Base-by-base conservation (phyloP, 2,113 vertebrate species). In the Hepsetus odoe region DNA sequence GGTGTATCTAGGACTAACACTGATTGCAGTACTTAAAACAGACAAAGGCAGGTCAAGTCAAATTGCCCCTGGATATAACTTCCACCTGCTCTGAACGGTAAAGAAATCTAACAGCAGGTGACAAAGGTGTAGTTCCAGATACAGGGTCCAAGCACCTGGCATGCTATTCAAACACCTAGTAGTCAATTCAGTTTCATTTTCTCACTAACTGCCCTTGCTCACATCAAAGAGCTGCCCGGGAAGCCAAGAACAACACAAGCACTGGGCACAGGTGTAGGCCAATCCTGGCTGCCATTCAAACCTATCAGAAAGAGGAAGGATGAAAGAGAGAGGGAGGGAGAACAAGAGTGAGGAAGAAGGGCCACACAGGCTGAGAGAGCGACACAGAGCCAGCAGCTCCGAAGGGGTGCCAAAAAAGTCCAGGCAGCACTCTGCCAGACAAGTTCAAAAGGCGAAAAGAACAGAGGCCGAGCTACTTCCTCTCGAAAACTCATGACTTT, bases 221-320 rank as follows among this genome's bases (percentile, higher is more conserved):
- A 42, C 16, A 58, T 58, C n/a, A 46, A 51, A n/a, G n/a, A 28
- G 28, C 14, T 58, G 28, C 16, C 56, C 32, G 72, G 22, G 4
- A 24, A 49, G 40, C 74, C 70, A 72, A 78, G 59, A 72, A 53
- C 70, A 85, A 66, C 66, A 74, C 20, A 3, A 35, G 67, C 33
- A 26, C 40, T 74, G 71, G 58, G 69, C 56, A 80, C 79, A 79
- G 70, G 71, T 79, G 71, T 49, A 66, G 58, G 74, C 66, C 68
- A 69, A 16, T 30, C 0, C 11, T 59, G 71, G 49, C 72, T 24
- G 32, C 2, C 4, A 33, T 55, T 77, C 64, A 72, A 78, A 3
- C n/a, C 22, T 44, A 58, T 64, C 67, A 64, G 28, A 69, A 35
- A 1, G 18, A 70, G 66, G 24, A 30, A 32, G 58, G 51, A 42